Conservation (phyloP, 2,888 invertebrate species). For the Hirtodrosophila alboralis region DNA sequence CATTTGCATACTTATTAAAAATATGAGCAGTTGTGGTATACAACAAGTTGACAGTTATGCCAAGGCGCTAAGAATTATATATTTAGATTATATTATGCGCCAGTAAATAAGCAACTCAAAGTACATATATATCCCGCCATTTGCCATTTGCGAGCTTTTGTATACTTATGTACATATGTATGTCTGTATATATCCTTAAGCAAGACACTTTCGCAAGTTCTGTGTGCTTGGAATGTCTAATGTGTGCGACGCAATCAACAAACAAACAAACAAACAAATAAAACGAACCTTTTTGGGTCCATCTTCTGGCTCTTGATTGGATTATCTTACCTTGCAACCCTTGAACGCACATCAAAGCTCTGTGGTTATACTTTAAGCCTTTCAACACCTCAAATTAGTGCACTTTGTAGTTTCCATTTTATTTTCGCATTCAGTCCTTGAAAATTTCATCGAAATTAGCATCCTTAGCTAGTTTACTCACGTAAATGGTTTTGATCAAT, state of each 20-base stretch:
- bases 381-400: slow-evolving; percentile 75
- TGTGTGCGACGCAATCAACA: slow-evolving; percentile 22
- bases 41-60: slow-evolving; percentile 47
- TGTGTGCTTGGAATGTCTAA: slow-evolving; percentile 57
- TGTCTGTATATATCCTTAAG: slow-evolving; percentile 13
- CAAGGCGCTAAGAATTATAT: slow-evolving; percentile 52
- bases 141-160: not conserved
- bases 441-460: slow-evolving; percentile 34
- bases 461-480: slow-evolving; percentile 59
- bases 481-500: slow-evolving; percentile 61
- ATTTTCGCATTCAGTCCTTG: slow-evolving; percentile 12
- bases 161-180: slow-evolving; percentile 7
- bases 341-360: slow-evolving; percentile 70
- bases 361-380: slow-evolving; percentile 42
- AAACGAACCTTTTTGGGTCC: slow-evolving; percentile 52
- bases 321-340: slow-evolving; percentile 70
- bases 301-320: slow-evolving; percentile 59
- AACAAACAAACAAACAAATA: slow-evolving; percentile 47
- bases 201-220: slow-evolving; percentile 18
- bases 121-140: slow-evolving; percentile 5
- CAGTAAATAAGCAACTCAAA: slow-evolving; percentile 46
- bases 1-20: slow-evolving; percentile 77
- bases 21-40: slow-evolving; percentile 35
- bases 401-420: slow-evolving; percentile 74
- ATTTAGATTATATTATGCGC: slow-evolving; percentile 67